Base-by-base conservation (phyloP, 2,113 vertebrate species). In the Mirounga angustirostris region DNA sequence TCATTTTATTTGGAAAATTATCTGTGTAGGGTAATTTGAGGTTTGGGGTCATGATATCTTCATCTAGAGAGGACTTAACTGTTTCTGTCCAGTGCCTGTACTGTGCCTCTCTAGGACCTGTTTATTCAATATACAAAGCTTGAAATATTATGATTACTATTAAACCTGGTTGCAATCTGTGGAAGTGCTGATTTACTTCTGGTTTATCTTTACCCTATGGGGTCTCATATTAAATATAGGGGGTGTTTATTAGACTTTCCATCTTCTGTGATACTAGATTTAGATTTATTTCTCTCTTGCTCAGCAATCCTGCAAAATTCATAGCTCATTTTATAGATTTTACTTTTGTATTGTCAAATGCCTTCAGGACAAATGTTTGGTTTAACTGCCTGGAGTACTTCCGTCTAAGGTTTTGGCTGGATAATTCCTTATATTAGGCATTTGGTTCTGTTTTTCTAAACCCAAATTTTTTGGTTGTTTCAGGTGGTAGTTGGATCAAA, bases 1-100 rank as follows among this genome's bases (percentile, higher is more conserved):
- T 71, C 16, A 52, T 83, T 81, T 65, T 74, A 74, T 43, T 96
- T 33, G 40, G 33, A 81, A 92, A 78, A 84, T 83, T 71, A 84
- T 89, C 56, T 79, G 28, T 84, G n/a, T 71, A 71, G 43, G 43
- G 59, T 92, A 71, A 79, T 79, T 86, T 95, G 89, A 89, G 22
- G 30, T 89, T 84, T 82, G 59, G 14, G 28, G 24, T 85, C 26
- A 83, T 88, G 54, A 18, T 54, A 67, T 50, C 74, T 91, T 82
- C 58, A 30, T n/a, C 8, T 52, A 40, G 26, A 78, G 73, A 61
- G 61, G 24, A 76, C n/a, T 78, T 93, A 58, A 94, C 58, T 81
- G 58, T 84, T 58, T 76, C 33, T 92, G 76, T 58, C 65, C 33
- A 21, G 40, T 82, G 33, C 28, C 26, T 88, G 9, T 78, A 54